Base-by-base conservation (phyloP, 2,888 invertebrate species). In the Heliconius sara region DNA sequence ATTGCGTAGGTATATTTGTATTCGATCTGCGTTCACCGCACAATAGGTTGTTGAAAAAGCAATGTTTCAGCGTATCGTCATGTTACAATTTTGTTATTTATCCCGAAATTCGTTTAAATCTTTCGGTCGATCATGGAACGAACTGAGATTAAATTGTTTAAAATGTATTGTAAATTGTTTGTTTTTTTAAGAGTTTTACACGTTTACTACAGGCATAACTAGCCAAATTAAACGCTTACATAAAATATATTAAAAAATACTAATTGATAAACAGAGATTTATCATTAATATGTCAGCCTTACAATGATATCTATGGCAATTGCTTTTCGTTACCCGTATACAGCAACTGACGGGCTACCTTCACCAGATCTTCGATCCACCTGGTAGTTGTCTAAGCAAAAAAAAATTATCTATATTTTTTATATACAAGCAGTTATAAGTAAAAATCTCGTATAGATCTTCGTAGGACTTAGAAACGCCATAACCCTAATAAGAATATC, bases 61-160 rank as follows among this genome's bases (percentile, higher is more conserved):
- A 25, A 68, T 74, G 78, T 75, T 68, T 67, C 74, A 68, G 22
- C 68, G 27, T 27, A 43, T 79, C 78, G 66, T 77, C 65, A 66
- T 72, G 74, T 68, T 43, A 60, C 60, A 75, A 63, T 79, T 75
- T 79, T 75, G 67, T 79, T 70, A 67, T 79, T 75, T 79, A 68
- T 79, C 68, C 57, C 27, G 52, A 79, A 75, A 74, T 63, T 60
- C 39, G 74, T 68, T 78, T 74, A 79, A 78, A 78, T 78, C 74
- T 74, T 78, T 68, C 72, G 74, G 68, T 74, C 78, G 68, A 68
- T 60, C 74, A 78, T 74, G 68, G 60, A 74, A 78, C 60, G 30
- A 75, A 68, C 74, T 66, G 67, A 74, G 78, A 78, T 68, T 78
- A 78, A 78, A 74, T 74, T 57, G 74, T 43, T 79, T 79, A 34